These are phyloP conservation scores for Eupleurogrammus muticus DNA, from an alignment of 2,797 vertebrate species.

Conservation along the genomic window DNA sequence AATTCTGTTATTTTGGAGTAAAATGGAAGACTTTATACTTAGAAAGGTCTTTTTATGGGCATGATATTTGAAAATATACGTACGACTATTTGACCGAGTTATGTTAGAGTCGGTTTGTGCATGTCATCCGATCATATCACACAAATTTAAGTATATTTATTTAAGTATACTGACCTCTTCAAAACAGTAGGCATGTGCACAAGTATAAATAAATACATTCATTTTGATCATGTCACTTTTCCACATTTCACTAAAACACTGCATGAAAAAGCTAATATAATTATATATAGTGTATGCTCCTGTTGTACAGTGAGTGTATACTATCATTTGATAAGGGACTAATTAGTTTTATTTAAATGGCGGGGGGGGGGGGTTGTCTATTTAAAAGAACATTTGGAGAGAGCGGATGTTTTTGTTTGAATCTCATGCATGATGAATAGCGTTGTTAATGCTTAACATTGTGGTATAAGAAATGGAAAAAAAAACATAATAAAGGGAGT, in stretches of 20 bases:
- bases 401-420: background rate
- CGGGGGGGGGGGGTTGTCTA: background rate
- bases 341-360: background rate
- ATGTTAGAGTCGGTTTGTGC: background rate
- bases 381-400: constrained; percentile 3
- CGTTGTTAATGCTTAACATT: background rate
- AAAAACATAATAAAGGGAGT: background rate
- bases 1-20: background rate
- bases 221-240: background rate
- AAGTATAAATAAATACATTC: background rate
- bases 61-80: background rate
- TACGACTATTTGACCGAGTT: too few species aligned
- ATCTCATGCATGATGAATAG: background rate
- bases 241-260: background rate
- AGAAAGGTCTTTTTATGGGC: background rate
- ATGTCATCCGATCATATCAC: background rate
- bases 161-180: constrained; percentile 3
- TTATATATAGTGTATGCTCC: too few species aligned
- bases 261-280: too few species aligned
- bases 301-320: background rate
- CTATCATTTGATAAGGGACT: background rate
- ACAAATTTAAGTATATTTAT: too few species aligned
- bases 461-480: background rate
- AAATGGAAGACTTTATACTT: background rate
- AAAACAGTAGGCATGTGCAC: constrained; percentile 2